A percentile compares a stretch with the other conserved stretches of the same genome.
These are phyloP conservation scores for Asbolus verrucosus DNA, from an alignment of 1,140 invertebrate genomes.

Conservation along the genomic window DNA sequence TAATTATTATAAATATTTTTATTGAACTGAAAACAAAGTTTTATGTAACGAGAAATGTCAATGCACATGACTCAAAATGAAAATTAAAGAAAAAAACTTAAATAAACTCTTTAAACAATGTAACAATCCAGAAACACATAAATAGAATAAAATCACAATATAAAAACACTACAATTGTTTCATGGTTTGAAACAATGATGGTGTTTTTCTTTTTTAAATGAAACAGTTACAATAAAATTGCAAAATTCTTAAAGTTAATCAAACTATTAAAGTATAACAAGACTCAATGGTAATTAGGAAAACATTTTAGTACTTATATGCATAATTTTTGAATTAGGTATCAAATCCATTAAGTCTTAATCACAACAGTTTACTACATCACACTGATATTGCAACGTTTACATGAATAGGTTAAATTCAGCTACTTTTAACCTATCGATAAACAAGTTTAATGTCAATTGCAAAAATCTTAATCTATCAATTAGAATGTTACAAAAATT, in stretches of 20 bases:
- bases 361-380: constrained; percentile 34
- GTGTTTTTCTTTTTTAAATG: constrained; percentile 4
- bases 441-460: too few species aligned
- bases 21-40: constrained; percentile 29
- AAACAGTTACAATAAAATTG: constrained; percentile 23
- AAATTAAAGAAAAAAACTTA: constrained; percentile 16
- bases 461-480: too few species aligned
- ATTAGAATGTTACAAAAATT: too few species aligned
- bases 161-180: constrained; percentile 1
- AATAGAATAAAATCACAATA: constrained; percentile 24
- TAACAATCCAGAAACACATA: constrained; percentile 22
- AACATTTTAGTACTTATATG: neutral
- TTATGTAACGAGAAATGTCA: constrained; percentile 10
- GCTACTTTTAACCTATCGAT: neutral
- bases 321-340: constrained; percentile 5
- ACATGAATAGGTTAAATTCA: neutral
- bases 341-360: constrained; percentile 24
- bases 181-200: neutral
- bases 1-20: constrained; percentile 14
- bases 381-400: constrained; percentile 18
- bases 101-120: constrained; percentile 27
- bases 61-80: neutral
- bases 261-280: constrained; percentile 15
- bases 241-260: constrained; percentile 4
- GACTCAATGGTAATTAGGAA: constrained; percentile 23